Base-by-base conservation (phyloP, 2,888 invertebrate genomes). In the Scrobipalpa atriplicella region DNA sequence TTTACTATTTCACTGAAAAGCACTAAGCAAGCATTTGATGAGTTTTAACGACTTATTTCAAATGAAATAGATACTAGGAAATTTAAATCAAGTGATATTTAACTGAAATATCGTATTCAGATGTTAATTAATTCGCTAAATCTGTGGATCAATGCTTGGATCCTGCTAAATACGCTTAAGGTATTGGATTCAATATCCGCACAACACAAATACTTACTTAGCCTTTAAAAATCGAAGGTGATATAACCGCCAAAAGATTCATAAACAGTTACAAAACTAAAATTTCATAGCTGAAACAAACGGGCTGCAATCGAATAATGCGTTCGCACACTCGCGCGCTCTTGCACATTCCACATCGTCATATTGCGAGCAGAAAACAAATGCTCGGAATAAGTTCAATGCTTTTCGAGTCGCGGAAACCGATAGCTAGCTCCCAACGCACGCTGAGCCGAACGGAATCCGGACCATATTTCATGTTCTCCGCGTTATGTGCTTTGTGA, bases 381-480 rank as follows among this genome's bases (percentile, higher is more conserved):
- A 87, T 85, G 85, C 78, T 81, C 74, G 72, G 80, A 86, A 86
- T 87, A 86, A 86, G 82, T 86, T 85, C 83, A 80, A 86, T 85
- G 85, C 84, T 84, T 84, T 85, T 78, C 81, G 80, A 86, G 85
- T 84, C 84, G 81, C 78, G 85, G 86, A 87, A 87, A 84, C 86
- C 87, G 86, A 89, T 89, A 87, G 84, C 85, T 84, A 79, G 82
- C 84, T 82, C 80, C 80, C 77, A 80, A 84, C 83, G 86, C 88
- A 89, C 84, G 85, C 83, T 84, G 88, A 90, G 85, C 89, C 89
- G 81, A 83, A 81, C 84, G 78, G 82, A 91, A 90, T 90, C 90
- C 90, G 81, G 77, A 85, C 88, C 85, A 90, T 92, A 90, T 90
- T 90, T 92, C 90, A 91, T 87, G 89, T 89, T 87, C 83, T 83